Base-by-base conservation (phyloP, 2,113 vertebrate genomes). In the Rhinichthys klamathensis region DNA sequence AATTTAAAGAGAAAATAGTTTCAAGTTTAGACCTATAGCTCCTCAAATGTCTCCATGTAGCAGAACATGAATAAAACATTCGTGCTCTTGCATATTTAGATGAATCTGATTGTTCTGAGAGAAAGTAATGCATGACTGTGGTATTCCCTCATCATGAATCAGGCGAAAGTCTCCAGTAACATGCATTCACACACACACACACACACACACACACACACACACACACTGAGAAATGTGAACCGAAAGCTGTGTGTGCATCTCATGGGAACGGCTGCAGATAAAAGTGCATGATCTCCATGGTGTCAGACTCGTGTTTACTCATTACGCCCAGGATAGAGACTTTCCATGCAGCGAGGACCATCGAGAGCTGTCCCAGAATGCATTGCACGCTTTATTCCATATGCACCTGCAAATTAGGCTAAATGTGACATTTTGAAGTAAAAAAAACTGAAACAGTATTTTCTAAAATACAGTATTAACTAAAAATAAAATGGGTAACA, bases 351-450 rank as follows among this genome's bases (percentile, higher is more conserved):
- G 56, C 2, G 4, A 77, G 51, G 18, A 4, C 75, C 51, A n/a
- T 21, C 25, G 56, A 79, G 77, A 63, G 77, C 77, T 21, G 61
- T 63, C 38, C 23, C 56, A 80, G 7, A 15, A 80, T 63, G 23
- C 75, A 77, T 23, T 77, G 18, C 18, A 12, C 75, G 6, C 9
- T 63, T 73, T 46, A 46, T 13, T 44, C 5, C 21, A 58, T 13
- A 38, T 38, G 18, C 21, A 21, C 49, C 30, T 32, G 7, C 44
- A 75, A 51, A 18, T 18, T 54, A 54, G 51, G 4, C 51, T 4
- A 49, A 49, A 49, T 49, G 46, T 49, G 46, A 13, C 46, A 49
- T 49, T 49, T 49, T 49, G 11, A 49, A 49, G 12, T 49, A 38
- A 54, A 18, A n/a, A 54, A 54, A 54, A 54, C 5, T 7, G 51